Percentiles rank a stretch among this genome's conserved stretches.
These are phyloP conservation scores for Dasyprocta punctata DNA, from an alignment of 2,113 vertebrate species.

Conservation along the genomic window DNA sequence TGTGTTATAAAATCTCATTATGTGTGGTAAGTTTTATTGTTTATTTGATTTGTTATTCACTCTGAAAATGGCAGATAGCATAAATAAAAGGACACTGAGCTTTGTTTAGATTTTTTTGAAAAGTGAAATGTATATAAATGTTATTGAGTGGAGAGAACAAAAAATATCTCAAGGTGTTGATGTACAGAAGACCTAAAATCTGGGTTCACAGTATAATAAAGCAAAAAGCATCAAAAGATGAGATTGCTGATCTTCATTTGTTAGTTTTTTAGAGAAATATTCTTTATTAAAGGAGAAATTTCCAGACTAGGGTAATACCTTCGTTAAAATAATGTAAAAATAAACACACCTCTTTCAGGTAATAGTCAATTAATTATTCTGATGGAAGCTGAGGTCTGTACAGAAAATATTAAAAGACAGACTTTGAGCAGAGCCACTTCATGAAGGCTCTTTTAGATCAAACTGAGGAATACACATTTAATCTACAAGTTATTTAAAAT, in stretches of 20 bases:
- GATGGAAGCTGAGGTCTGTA: background rate
- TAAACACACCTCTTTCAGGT: background rate
- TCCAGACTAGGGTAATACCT: background rate
- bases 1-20: background rate
- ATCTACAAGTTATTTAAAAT: background rate
- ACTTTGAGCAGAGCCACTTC: background rate
- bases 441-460: background rate
- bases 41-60: slow-evolving; percentile 23
- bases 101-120: background rate
- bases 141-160: background rate
- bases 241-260: background rate
- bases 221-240: background rate
- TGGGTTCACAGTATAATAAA: background rate
- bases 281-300: background rate
- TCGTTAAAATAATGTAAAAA: slow-evolving; percentile 42
- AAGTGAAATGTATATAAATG: background rate
- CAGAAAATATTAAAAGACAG: slow-evolving; percentile 7
- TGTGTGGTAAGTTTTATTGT: background rate
- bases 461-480: background rate
- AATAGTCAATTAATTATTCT: background rate
- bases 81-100: background rate
- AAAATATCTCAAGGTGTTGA: background rate
- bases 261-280: background rate
- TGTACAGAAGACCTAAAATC: background rate
- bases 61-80: background rate